Conservation (phyloP, 64 coral and sea anemone species). For the Montipora efflorescens region DNA sequence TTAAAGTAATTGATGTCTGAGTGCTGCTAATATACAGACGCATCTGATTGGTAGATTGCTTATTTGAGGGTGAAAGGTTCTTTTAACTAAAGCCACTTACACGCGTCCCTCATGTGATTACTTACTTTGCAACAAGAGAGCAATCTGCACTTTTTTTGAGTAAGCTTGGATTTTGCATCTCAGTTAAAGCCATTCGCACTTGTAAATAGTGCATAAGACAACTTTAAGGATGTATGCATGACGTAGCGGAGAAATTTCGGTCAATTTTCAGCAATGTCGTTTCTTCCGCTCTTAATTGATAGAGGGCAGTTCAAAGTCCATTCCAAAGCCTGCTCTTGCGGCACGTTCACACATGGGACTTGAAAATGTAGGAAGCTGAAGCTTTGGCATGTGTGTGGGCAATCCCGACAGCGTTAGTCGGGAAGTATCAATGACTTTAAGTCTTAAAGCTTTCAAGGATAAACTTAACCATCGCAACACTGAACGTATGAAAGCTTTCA, state of each 20-base stretch:
- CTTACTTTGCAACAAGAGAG: not conserved
- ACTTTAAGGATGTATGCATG: not conserved
- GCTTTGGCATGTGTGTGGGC: no score
- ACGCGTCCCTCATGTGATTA: constrained; percentile 21
- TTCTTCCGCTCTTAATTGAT: not conserved
- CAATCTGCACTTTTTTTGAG: not conserved
- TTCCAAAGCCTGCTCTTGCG: not conserved
- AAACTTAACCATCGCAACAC: no score
- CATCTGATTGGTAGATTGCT: constrained; percentile 7
- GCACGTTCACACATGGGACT: not conserved
- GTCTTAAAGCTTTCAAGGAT: no score
- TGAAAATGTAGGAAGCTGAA: not conserved
- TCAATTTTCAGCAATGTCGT: not conserved
- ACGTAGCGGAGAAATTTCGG: not conserved
- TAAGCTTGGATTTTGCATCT: not conserved
- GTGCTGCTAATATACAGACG: not conserved
- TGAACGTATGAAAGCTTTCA: no score
- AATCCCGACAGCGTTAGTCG: no score
- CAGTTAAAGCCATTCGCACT: not conserved
- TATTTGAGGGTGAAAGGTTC: constrained; percentile 31
- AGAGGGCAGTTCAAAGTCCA: not conserved
- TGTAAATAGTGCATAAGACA: not conserved
- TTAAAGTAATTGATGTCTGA: constrained; percentile 15
- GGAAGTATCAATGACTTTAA: no score
- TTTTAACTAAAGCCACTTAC: not conserved